Evolutionary conservation across 64 coral and sea anemone genomes (phyloP).

Genomic region (Trachythela sp.): DNA sequence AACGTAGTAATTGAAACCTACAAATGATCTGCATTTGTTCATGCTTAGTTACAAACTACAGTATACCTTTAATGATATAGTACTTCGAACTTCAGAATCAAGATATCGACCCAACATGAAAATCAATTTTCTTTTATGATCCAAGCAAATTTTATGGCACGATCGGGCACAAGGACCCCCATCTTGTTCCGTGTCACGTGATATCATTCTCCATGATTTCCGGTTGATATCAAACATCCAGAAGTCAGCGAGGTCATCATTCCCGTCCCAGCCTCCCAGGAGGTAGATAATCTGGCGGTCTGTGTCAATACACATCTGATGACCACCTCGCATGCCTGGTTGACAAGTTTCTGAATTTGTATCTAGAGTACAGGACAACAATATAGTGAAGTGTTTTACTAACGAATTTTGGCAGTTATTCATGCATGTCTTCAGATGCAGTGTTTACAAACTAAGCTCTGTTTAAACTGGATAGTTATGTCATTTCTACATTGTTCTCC

Average conservation of each 20-base stretch:
- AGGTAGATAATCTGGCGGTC: conserved; percentile 78
- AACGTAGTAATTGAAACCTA: too few relatives aligned
- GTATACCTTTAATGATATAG: conserved; percentile 83
- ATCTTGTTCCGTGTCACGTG: conserved; percentile 83
- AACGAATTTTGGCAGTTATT: too few relatives aligned
- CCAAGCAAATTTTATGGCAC: conserved; percentile 95
- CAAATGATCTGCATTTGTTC: too few relatives aligned
- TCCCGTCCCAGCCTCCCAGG: conserved; percentile 89
- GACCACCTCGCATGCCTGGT: conserved; percentile 95
- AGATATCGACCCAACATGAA: conserved; percentile 94
- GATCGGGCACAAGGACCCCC: conserved; percentile 89
- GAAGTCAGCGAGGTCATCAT: conserved; percentile 80
- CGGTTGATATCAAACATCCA: conserved; percentile 70
- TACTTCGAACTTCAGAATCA: conserved; percentile 75
- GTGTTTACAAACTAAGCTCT: too few relatives aligned
- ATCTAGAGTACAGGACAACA: background rate
- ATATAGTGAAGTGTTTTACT: too few relatives aligned
- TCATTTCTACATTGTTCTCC: background rate
- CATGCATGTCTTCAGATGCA: too few relatives aligned
- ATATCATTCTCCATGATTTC: conserved; percentile 73
- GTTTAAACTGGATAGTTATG: background rate
- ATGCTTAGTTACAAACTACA: too few relatives aligned
- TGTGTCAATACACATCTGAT: conserved; percentile 96
- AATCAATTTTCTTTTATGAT: conserved; percentile 80
- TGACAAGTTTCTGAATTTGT: conserved; percentile 45